Evolutionary conservation across 2,113 vertebrate species (phyloP).

Genomic region (Muntiacus reevesi): DNA sequence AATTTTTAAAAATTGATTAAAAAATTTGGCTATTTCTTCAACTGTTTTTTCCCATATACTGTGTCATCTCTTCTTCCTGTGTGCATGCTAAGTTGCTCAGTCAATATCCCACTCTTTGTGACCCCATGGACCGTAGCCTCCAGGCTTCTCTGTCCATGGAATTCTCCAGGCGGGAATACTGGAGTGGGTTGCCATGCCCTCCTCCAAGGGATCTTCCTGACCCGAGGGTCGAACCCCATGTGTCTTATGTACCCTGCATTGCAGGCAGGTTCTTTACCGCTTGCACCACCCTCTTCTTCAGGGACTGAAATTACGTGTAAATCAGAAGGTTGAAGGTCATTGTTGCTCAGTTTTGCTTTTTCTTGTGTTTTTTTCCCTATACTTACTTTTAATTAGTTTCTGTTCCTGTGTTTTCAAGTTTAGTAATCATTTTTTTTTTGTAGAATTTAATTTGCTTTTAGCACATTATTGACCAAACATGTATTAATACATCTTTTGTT

Average conservation of each 20-base stretch:
- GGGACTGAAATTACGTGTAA: background rate
- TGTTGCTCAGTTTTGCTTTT: background rate
- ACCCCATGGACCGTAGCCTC: background rate
- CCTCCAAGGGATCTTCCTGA: background rate
- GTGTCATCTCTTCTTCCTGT: background rate
- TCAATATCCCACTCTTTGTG: background rate
- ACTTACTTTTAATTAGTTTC: background rate
- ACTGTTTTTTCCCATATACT: background rate
- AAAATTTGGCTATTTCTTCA: background rate
- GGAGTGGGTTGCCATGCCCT: background rate
- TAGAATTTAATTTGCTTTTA: background rate
- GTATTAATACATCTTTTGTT: background rate
- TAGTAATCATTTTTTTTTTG: background rate
- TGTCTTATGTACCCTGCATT: background rate
- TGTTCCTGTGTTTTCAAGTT: background rate
- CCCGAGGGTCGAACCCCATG: background rate
- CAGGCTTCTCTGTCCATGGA: background rate
- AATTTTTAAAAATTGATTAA: background rate
- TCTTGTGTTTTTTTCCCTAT: background rate
- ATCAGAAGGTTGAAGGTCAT: background rate
- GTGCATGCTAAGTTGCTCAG: background rate
- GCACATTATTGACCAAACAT: background rate
- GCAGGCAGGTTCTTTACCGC: background rate
- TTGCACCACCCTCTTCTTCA: background rate
- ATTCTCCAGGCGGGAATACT: background rate